A percentile compares a stretch with the other conserved stretches of the same genome.
These are phyloP conservation scores for Serranus cabrilla DNA, from an alignment of 2,797 vertebrate species.

Conservation along the genomic window DNA sequence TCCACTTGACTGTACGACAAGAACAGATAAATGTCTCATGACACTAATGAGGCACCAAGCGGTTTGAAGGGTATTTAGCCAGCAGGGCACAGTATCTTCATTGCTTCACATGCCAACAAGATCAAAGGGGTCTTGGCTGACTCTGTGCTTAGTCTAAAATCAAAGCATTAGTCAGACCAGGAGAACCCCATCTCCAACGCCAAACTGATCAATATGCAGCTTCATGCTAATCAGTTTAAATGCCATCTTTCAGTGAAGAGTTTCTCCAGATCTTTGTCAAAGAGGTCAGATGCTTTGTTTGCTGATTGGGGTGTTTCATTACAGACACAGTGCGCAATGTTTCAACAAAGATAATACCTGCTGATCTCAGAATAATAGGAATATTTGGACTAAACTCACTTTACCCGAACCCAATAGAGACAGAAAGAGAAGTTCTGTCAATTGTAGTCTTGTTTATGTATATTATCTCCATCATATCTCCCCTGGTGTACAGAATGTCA, in stretches of 20 bases:
- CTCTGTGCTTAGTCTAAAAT: slow-evolving; percentile 23
- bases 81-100: neutral
- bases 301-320: too few relatives aligned
- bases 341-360: too few relatives aligned
- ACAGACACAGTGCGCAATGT: too few relatives aligned
- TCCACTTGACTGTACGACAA: neutral
- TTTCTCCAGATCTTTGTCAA: neutral
- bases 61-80: slow-evolving; percentile 1
- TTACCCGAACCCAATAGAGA: too few relatives aligned
- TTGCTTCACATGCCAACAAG: neutral
- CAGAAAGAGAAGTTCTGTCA: too few relatives aligned
- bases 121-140: slow-evolving; percentile 38
- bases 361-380: too few relatives aligned
- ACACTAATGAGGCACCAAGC: neutral
- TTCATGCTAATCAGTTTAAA: slow-evolving; percentile 1
- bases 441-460: too few relatives aligned
- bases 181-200: slow-evolving; percentile 1
- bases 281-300: neutral
- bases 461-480: too few relatives aligned
- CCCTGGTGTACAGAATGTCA: too few relatives aligned
- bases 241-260: slow-evolving; percentile 3
- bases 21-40: neutral
- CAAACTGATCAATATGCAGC: slow-evolving; percentile 27
- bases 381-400: too few relatives aligned
- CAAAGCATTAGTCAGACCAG: slow-evolving; percentile 34